phyloP scores from a whole-genome alignment of 2,113 vertebrate species.

The Anolis sagrei region DNA sequence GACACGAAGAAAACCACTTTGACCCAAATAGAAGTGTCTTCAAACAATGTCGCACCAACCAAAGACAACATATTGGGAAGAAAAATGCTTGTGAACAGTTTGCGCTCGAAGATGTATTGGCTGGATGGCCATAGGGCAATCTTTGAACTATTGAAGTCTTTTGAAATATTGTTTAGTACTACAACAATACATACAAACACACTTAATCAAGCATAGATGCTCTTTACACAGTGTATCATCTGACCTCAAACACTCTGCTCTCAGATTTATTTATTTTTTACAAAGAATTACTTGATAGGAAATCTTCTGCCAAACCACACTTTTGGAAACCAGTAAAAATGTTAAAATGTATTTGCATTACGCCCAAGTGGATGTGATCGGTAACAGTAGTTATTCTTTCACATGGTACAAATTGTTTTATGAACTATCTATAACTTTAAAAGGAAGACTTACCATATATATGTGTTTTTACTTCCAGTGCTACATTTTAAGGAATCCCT shows the following conservation, averaged over 20 bases:
- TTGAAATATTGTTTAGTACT: constrained; percentile 86
- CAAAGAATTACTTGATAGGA: constrained; percentile 66
- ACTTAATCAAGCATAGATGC: constrained; percentile 87
- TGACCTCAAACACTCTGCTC: constrained; percentile 77
- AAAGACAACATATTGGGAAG: constrained; percentile 86
- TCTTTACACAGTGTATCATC: constrained; percentile 76
- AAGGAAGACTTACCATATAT: constrained; percentile 2
- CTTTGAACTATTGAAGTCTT: constrained; percentile 88
- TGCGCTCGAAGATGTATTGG: constrained; percentile 85
- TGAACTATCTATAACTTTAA: neutral
- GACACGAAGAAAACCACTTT: constrained; percentile 81
- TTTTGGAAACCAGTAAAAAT: constrained; percentile 60
- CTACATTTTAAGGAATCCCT: neutral
- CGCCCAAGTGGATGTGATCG: constrained; percentile 2
- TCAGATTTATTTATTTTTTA: constrained; percentile 73
- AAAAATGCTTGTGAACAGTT: constrained; percentile 84
- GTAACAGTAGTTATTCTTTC: constrained; percentile 5
- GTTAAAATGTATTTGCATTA: neutral
- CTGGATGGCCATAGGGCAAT: constrained; percentile 82
- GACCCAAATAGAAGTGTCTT: constrained; percentile 82
- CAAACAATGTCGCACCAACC: constrained; percentile 86
- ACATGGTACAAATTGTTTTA: neutral
- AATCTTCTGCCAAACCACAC: constrained; percentile 58
- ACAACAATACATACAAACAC: constrained; percentile 86
- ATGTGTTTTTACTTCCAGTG: neutral